Evolutionary conservation across 2,113 vertebrate species (phyloP), one percentile per base, ranked within the genome.

Genomic region (Gymnocephalus cernua): DNA sequence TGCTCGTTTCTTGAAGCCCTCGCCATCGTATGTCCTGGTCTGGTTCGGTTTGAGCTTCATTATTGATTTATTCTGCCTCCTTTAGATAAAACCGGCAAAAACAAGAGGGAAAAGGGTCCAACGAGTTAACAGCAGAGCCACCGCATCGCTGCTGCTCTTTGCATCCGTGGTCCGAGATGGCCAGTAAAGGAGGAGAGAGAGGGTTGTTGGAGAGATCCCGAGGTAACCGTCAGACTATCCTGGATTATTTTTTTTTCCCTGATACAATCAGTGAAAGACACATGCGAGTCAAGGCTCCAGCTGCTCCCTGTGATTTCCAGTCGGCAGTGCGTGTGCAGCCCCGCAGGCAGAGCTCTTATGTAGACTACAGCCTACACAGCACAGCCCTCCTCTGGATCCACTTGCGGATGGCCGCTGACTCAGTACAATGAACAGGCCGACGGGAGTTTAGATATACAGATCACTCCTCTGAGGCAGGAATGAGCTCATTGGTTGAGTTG

Each of bases 21-120:
- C 98, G 80, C 96, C 96, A 85, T 99, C 98, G 92, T 99, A 99
- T 63, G 98, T 99, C 91, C 98, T 96, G 84, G 97, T 99, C 96
- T 99, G 98, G 94, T 98, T 99, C 87, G 97, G 97, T 94, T 99
- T 99, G 86, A 98, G 96, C 96, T 99, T 99, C 98, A 99, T 99
- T 93, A 91, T 96, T 73, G 53, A 12, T 81, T 25, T 50, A 19
- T 27, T 51, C 18, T 41, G 54, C 25, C 69, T 76, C 81, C 65
- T 54, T 27, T 41, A 62, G 44, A 15, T 29, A 15, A 57, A 88
- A 73, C 78, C 81, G 79, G 80, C 47, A 71, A 88, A 81, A 58
- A 79, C 18, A 32, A 32, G 32, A 9, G 50, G 4, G 12, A 21
- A 23, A 9, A 12, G 1, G 27, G 61, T 70, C 68, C 68, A 51